These are phyloP conservation scores for Tuberolachnus salignus DNA, from an alignment of 2,888 invertebrate genomes.

Conservation along the genomic window DNA sequence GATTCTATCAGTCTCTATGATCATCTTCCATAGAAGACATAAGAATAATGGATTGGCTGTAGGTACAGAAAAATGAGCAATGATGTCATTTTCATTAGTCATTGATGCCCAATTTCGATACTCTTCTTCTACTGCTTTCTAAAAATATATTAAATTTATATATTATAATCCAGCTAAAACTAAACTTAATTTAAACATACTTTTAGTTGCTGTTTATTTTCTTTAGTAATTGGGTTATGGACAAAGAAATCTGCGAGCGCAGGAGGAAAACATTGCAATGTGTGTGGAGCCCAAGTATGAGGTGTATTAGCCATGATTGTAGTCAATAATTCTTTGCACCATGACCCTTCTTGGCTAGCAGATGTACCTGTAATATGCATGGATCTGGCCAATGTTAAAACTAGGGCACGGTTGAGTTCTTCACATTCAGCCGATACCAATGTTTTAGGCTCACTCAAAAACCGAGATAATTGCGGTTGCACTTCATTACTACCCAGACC, in stretches of 20 bases:
- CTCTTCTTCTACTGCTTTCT: conserved; percentile 91
- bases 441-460: conserved; percentile 89
- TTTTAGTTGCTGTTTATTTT: conserved; percentile 88
- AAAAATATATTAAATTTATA: conserved; percentile 15
- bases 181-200: conserved; percentile 60
- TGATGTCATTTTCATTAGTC: conserved; percentile 95
- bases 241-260: conserved; percentile 89
- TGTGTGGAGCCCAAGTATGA: conserved; percentile 93
- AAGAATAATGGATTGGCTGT: conserved; percentile 89
- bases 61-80: conserved; percentile 93
- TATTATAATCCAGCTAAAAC: background rate
- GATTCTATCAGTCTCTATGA: conserved; percentile 90
- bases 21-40: conserved; percentile 93
- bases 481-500: conserved; percentile 94
- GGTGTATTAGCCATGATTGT: conserved; percentile 94
- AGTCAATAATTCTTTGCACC: conserved; percentile 88
- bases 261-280: conserved; percentile 88
- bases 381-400: conserved; percentile 88
- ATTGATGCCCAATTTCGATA: conserved; percentile 96
- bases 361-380: conserved; percentile 78
- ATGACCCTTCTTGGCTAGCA: conserved; percentile 72
- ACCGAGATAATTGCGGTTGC: conserved; percentile 88
- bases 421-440: conserved; percentile 93
- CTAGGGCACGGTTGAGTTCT: conserved; percentile 90
- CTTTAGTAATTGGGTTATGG: conserved; percentile 79